Conservation (phyloP, 2,797 vertebrate species). For the Tauraco hartlaubi region DNA sequence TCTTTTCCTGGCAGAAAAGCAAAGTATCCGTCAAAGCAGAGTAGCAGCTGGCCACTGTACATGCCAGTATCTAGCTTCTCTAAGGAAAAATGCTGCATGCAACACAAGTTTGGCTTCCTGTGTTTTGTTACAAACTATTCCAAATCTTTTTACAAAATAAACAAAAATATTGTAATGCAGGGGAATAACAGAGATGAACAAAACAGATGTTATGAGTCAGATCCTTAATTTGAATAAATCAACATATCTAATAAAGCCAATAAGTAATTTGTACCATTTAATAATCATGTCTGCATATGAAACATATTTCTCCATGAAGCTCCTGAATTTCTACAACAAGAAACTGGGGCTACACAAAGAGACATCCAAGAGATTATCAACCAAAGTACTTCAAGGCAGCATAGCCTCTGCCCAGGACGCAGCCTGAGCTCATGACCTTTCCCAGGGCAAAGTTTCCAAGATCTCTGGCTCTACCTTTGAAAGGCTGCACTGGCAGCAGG, state of each 20-base stretch:
- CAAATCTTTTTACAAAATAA: neutral
- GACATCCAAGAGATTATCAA: fast-evolving
- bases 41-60: neutral
- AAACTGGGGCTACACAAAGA: neutral
- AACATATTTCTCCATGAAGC: neutral
- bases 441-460: fast-evolving
- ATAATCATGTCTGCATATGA: neutral
- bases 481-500: neutral
- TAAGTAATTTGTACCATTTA: neutral
- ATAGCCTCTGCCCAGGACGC: fast-evolving
- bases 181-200: neutral
- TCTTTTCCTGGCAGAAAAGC: neutral
- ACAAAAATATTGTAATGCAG: neutral
- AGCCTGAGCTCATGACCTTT: neutral
- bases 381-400: neutral
- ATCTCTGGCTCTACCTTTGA: fast-evolving
- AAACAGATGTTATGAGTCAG: neutral
- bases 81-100: neutral
- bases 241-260: neutral
- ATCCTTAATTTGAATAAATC: neutral
- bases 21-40: neutral
- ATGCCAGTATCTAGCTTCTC: neutral
- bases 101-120: neutral
- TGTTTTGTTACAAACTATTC: neutral
- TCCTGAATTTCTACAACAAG: neutral